phyloP scores from a whole-genome alignment of 2,888 invertebrate species.

The Yponomeuta malinellus region DNA sequence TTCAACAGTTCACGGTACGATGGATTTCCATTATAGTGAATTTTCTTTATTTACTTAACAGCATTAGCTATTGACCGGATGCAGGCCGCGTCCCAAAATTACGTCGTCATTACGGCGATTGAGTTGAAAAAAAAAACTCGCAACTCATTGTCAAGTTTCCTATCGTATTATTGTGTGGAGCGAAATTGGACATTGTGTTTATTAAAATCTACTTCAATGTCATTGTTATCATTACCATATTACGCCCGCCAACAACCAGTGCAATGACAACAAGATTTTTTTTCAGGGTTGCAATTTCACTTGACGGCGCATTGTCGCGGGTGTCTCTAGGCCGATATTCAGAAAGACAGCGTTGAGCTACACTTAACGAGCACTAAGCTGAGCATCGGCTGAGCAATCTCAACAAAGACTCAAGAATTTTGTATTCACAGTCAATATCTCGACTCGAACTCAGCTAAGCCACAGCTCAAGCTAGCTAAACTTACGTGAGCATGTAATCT shows the following conservation, averaged over 20 bases:
- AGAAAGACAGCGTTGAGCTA: too few species aligned
- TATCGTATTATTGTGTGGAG: not conserved
- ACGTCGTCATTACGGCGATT: conserved; percentile 37
- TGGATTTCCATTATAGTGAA: conserved; percentile 47
- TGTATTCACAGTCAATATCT: too few species aligned
- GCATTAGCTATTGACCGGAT: conserved; percentile 48
- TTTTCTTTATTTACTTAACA: conserved; percentile 34
- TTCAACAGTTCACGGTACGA: conserved; percentile 40
- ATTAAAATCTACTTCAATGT: not conserved
- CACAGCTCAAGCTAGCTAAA: too few species aligned
- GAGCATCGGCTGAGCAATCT: too few species aligned
- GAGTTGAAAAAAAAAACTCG: conserved; percentile 28
- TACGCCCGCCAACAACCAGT: not conserved
- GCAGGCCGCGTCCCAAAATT: conserved; percentile 44
- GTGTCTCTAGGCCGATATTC: too few species aligned
- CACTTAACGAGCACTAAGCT: too few species aligned
- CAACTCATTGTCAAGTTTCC: conserved; percentile 39
- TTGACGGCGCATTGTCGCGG: too few species aligned
- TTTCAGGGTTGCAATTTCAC: too few species aligned
- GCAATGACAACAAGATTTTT: too few species aligned
- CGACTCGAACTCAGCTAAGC: too few species aligned
- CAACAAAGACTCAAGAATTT: too few species aligned
- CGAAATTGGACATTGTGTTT: not conserved
- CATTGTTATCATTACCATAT: not conserved
- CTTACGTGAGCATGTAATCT: too few species aligned